A percentile compares a stretch with the other conserved stretches of the same genome.
phyloP scores from a whole-genome alignment of 2,888 invertebrate species.

The Phengaris arion region DNA sequence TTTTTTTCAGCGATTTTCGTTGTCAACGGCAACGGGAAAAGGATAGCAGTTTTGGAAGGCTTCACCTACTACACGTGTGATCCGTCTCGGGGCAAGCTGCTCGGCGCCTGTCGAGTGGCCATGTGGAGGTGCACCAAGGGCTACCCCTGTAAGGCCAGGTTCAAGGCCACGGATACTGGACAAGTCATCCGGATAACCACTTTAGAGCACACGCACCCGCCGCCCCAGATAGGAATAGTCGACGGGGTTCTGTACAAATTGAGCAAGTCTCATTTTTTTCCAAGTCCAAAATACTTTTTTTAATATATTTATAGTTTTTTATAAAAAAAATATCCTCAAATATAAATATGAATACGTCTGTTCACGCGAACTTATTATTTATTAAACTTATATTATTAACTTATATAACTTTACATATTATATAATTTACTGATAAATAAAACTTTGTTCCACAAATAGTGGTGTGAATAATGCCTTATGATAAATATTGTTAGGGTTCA shows the following conservation, averaged over 20 bases:
- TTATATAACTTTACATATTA: too few relatives aligned
- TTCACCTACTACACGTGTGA: constrained; percentile 50
- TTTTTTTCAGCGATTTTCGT: constrained; percentile 45
- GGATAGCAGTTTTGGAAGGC: constrained; percentile 46
- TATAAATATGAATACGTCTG: too few relatives aligned
- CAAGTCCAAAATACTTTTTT: too few relatives aligned
- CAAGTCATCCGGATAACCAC: constrained; percentile 43
- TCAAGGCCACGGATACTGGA: constrained; percentile 46
- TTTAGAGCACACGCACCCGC: constrained; percentile 46
- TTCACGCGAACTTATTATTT: too few relatives aligned
- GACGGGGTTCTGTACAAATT: constrained; percentile 41
- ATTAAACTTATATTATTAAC: too few relatives aligned
- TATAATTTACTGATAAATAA: too few relatives aligned
- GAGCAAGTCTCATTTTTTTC: too few relatives aligned
- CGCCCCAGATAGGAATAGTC: constrained; percentile 42
- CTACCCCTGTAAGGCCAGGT: constrained; percentile 52
- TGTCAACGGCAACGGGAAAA: constrained; percentile 46
- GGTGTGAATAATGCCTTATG: too few relatives aligned
- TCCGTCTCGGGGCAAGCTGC: constrained; percentile 30
- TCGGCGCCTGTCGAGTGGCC: constrained; percentile 35
- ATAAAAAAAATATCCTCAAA: too few relatives aligned
- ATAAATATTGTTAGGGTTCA: too few relatives aligned
- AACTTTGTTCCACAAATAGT: too few relatives aligned
- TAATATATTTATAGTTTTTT: too few relatives aligned
- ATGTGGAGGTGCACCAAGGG: constrained; percentile 55